Percentiles rank a stretch among this genome's conserved stretches.
Evolutionary conservation across 2,888 invertebrate genomes (phyloP).

Genomic region (Tipula unca): DNA sequence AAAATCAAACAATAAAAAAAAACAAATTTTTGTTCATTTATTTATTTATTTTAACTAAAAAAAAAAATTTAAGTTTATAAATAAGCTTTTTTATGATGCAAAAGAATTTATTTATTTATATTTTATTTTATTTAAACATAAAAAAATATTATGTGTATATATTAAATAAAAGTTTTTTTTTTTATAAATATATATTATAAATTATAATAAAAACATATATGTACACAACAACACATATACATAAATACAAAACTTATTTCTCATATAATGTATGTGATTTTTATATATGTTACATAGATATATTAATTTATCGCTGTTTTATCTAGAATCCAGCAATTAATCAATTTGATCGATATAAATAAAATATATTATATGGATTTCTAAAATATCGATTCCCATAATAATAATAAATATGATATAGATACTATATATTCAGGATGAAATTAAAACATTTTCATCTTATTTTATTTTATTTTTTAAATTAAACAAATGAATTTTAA

Average conservation of each 20-base stretch:
- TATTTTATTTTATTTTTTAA: background rate
- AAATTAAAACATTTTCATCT: background rate
- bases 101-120: background rate
- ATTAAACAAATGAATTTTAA: background rate
- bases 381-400: background rate
- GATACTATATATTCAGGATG: background rate
- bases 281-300: background rate
- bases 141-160: background rate
- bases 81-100: slow-evolving; percentile 8
- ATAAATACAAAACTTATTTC: background rate
- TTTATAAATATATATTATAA: background rate
- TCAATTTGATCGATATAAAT: background rate
- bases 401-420: background rate
- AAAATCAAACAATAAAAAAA: background rate
- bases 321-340: background rate
- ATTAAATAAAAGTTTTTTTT: background rate
- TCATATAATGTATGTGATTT: background rate
- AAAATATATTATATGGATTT: background rate
- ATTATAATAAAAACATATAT: background rate
- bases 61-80: background rate
- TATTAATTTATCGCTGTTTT: no score
- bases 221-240: background rate
- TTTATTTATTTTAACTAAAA: background rate
- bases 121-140: background rate
- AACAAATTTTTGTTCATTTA: background rate